These are phyloP conservation scores for Amyelois transitella DNA, from an alignment of 1,140 invertebrate species.

Conservation along the genomic window DNA sequence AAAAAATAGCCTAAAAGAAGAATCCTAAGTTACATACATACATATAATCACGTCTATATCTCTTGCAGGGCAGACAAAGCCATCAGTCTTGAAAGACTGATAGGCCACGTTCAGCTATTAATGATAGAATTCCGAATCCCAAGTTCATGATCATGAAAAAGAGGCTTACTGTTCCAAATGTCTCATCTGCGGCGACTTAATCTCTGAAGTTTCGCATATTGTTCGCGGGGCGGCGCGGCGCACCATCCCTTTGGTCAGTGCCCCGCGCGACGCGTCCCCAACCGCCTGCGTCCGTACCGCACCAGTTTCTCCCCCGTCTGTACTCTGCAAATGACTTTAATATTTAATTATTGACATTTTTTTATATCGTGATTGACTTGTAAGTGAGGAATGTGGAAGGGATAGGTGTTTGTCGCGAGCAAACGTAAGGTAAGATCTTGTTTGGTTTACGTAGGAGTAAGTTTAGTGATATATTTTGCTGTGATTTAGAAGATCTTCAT, in stretches of 20 bases:
- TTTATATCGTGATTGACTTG: not conserved
- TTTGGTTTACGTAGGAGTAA: too few relatives aligned
- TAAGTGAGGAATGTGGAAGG: not conserved
- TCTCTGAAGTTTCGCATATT: slow-evolving; percentile 36
- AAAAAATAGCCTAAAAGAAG: too few relatives aligned
- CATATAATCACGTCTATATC: too few relatives aligned
- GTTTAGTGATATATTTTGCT: too few relatives aligned
- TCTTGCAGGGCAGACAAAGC: too few relatives aligned
- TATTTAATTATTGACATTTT: not conserved
- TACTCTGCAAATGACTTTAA: slow-evolving; percentile 4
- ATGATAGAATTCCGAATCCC: too few relatives aligned
- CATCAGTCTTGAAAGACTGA: too few relatives aligned
- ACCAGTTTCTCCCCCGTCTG: slow-evolving; percentile 2
- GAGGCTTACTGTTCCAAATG: not conserved
- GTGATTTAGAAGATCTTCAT: too few relatives aligned
- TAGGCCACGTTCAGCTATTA: too few relatives aligned
- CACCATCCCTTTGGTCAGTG: slow-evolving; percentile 49
- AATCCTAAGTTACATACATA: too few relatives aligned
- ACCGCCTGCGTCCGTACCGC: slow-evolving; percentile 18
- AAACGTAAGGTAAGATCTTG: too few relatives aligned
- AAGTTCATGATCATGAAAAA: too few relatives aligned
- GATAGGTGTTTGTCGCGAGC: not conserved
- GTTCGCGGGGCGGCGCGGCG: slow-evolving; percentile 49
- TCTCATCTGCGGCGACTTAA: slow-evolving; percentile 9
- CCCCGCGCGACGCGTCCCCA: slow-evolving; percentile 45